Evolutionary conservation across 2,113 vertebrate species (phyloP).

Genomic region (Addax nasomaculatus): DNA sequence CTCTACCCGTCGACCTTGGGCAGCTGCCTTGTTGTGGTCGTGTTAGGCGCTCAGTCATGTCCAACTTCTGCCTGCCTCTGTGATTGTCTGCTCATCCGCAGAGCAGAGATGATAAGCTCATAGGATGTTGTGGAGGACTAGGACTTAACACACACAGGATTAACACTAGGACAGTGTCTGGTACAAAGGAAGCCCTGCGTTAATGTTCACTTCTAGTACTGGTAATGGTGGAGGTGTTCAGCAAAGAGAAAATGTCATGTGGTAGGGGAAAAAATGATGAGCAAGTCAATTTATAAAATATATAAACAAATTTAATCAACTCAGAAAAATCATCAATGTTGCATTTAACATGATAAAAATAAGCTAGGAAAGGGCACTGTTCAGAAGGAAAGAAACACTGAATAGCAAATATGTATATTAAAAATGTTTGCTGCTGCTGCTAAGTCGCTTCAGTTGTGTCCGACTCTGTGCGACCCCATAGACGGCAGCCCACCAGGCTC

Average conservation of each 20-base stretch:
- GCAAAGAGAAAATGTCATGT: not conserved
- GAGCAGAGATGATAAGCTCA: not conserved
- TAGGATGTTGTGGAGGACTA: not conserved
- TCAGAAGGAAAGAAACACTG: not conserved
- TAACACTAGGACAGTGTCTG: not conserved
- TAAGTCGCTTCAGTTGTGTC: too few species aligned
- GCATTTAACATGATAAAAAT: not conserved
- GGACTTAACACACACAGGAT: not conserved
- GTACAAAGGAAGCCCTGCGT: not conserved
- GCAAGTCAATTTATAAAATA: not conserved
- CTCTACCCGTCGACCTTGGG: accelerated
- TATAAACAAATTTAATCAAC: not conserved
- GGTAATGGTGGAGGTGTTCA: not conserved
- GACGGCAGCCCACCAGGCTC: too few species aligned
- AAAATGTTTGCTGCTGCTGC: not conserved
- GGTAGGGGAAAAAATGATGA: not conserved
- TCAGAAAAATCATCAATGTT: not conserved
- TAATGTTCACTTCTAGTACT: not conserved
- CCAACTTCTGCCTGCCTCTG: not conserved
- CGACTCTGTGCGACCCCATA: too few species aligned
- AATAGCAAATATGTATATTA: not conserved
- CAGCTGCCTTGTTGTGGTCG: accelerated
- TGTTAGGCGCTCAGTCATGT: not conserved
- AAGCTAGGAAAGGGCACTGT: not conserved
- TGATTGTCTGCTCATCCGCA: not conserved